Evolutionary conservation across 1,140 invertebrate species (phyloP).

Genomic region (Temnothorax nylanderi): DNA sequence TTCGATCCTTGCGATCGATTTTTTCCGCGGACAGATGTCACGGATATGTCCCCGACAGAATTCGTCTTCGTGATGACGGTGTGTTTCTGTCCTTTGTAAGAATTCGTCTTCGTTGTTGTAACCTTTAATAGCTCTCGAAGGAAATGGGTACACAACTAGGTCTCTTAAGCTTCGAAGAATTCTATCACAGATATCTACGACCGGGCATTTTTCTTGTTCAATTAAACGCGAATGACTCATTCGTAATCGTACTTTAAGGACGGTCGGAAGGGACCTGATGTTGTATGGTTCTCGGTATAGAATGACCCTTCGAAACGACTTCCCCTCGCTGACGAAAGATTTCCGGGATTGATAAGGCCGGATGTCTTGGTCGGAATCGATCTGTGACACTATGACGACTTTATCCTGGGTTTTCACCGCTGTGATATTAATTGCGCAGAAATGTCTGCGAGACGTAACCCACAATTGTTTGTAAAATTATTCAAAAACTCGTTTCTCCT

Average conservation of each 20-base stretch:
- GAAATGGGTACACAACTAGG: background rate
- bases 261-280: background rate
- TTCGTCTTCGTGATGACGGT: background rate
- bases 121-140: slow-evolving; percentile 20
- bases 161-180: slow-evolving; percentile 24
- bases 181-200: background rate
- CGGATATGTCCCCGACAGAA: background rate
- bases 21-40: background rate
- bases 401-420: background rate
- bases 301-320: slow-evolving; percentile 19
- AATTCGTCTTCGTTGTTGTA: slow-evolving; percentile 19
- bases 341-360: slow-evolving; percentile 5
- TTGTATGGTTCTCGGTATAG: background rate
- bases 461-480: slow-evolving; percentile 36
- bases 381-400: background rate
- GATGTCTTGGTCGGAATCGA: background rate
- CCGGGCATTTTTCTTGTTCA: slow-evolving; percentile 14
- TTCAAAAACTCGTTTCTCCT: slow-evolving; percentile 52
- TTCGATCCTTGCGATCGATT: background rate
- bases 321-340: background rate
- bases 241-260: slow-evolving; percentile 29
- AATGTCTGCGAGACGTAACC: background rate
- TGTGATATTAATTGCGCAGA: slow-evolving; percentile 29
- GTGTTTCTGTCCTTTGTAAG: background rate
- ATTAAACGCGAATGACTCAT: slow-evolving; percentile 51